A percentile compares a stretch with the other conserved stretches of the same genome.
Conservation (phyloP, 2,888 invertebrate genomes). For the Heliconius charithonia region DNA sequence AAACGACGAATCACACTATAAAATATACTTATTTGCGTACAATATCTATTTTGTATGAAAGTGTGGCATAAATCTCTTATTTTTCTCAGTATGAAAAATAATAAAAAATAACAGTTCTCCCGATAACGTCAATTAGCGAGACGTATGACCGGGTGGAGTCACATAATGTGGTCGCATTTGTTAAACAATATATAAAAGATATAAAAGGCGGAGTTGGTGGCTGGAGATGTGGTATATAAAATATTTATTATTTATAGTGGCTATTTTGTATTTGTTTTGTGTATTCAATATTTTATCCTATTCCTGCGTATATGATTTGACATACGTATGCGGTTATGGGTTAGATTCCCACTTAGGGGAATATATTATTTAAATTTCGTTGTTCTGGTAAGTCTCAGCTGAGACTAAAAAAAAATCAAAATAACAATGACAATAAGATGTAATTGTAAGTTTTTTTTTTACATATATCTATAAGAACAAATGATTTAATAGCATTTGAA, state of each 20-base stretch:
- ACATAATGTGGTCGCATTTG: constrained; percentile 25
- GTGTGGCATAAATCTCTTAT: constrained; percentile 18
- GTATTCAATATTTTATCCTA: background rate
- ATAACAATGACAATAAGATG: too few species aligned
- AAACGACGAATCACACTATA: background rate
- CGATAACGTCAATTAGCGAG: constrained; percentile 23
- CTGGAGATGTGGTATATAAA: background rate
- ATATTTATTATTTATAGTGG: background rate
- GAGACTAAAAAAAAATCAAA: too few species aligned
- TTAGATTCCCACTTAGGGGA: too few species aligned
- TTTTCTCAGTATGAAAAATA: constrained; percentile 19
- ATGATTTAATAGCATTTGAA: too few species aligned
- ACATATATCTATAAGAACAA: too few species aligned
- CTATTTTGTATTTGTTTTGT: background rate
- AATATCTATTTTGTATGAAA: background rate
- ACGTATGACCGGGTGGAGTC: constrained; percentile 9
- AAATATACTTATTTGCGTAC: constrained; percentile 1
- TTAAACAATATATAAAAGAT: constrained; percentile 25
- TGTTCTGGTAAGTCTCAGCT: too few species aligned
- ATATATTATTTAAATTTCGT: too few species aligned
- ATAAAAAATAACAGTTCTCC: constrained; percentile 19
- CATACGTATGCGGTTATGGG: too few species aligned
- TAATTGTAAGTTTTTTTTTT: too few species aligned
- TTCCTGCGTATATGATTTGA: background rate
- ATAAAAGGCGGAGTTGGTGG: constrained; percentile 4